Evolutionary conservation across 2,797 vertebrate species (phyloP).

Genomic region (Potorous gilbertii): DNA sequence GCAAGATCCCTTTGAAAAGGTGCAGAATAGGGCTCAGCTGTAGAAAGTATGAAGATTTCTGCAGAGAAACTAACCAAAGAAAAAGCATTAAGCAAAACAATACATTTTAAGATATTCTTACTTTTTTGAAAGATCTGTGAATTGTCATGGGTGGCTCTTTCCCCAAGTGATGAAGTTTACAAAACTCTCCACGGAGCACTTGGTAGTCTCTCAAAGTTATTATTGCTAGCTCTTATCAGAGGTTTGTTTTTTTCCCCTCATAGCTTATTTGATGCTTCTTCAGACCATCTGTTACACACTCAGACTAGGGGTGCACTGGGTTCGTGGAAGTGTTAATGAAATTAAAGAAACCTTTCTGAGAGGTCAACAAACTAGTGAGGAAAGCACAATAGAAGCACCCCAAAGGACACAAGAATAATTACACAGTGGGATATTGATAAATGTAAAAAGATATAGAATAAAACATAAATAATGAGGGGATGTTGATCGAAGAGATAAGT

Average conservation of each 20-base stretch:
- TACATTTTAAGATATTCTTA: background rate
- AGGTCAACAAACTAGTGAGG: background rate
- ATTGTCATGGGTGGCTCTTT: background rate
- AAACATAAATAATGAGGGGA: background rate
- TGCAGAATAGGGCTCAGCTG: background rate
- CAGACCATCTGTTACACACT: background rate
- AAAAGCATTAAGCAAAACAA: background rate
- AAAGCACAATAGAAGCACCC: background rate
- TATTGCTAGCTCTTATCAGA: background rate
- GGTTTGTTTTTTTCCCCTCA: fast-evolving
- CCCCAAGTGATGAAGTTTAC: background rate
- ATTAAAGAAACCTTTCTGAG: background rate
- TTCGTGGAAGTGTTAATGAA: fast-evolving
- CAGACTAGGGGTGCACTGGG: background rate
- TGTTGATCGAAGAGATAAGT: background rate
- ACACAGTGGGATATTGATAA: background rate
- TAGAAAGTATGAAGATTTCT: background rate
- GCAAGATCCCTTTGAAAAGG: background rate
- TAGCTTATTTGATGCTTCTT: background rate
- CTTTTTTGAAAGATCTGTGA: background rate
- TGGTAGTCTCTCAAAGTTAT: background rate
- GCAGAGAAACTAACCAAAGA: background rate
- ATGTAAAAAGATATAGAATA: background rate
- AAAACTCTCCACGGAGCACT: background rate
- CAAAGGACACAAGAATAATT: background rate